Evolutionary conservation across 2,113 vertebrate species (phyloP), one percentile per base, ranked within the genome.

Genomic region (Calyptomena viridis): DNA sequence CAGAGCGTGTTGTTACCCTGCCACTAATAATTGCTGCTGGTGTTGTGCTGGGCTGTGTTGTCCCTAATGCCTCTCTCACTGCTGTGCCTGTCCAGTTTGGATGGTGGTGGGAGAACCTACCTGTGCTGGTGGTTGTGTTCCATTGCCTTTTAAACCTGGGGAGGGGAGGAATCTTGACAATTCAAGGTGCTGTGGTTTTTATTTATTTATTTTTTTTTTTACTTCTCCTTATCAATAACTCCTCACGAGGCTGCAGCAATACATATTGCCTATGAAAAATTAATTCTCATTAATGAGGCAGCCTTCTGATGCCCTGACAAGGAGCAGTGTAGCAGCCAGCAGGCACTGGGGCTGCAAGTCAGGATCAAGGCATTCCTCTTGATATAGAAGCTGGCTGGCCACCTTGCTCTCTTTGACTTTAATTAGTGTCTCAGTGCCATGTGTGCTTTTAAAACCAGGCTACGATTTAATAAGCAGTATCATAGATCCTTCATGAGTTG

Each of bases 201-300:
- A n/a, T n/a, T n/a, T n/a, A n/a, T n/a, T n/a, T n/a, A n/a, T n/a
- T n/a, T 40, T 40, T 40, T 40, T 89, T 94, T 95, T 89, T 79
- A 73, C 89, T 87, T 87, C 66, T 95, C 50, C 46, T 79, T 89
- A 80, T 95, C 42, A 49, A 49, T 93, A 93, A 39, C 84, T 95
- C 31, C 39, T 89, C n/a, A 5, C 2, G 39, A 24, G 80, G 58
- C 67, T 73, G 79, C 1, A 1, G 69, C 1, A 8, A 39, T 76
- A 40, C 0, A 0, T 73, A 42, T 39, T 88, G 18, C 56, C 39
- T 35, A 17, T 93, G 78, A 92, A 93, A 95, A 94, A 80, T 74
- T 71, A 90, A 89, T 71, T 8, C 69, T 96, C 0, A 2, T 93
- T 95, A 30, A 59, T 74, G 63, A 68, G 73, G 50, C 53, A 89